Conservation (phyloP, 2,888 invertebrate species). For the Drosophila mimica region DNA sequence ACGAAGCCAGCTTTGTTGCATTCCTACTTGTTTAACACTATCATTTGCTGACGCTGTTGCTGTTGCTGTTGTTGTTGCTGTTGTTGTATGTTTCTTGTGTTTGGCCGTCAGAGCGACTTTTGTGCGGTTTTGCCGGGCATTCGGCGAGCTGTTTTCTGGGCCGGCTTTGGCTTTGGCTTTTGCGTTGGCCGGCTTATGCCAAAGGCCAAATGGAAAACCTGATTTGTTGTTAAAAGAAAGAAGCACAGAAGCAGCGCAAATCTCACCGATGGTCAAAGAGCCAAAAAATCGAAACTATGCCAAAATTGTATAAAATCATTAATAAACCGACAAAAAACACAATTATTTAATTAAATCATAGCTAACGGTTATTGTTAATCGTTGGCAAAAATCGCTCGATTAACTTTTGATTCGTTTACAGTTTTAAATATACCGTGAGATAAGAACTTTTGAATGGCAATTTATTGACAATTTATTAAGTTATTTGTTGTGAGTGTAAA, state of each 20-base stretch:
- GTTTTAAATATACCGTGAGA: conserved; percentile 17
- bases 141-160: conserved; percentile 54
- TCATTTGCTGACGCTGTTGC: conserved; percentile 2
- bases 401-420: conserved; percentile 15
- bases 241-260: conserved; percentile 40
- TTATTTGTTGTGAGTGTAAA: conserved; percentile 13
- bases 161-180: conserved; percentile 47
- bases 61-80: not conserved
- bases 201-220: conserved; percentile 76
- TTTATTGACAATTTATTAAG: conserved; percentile 21
- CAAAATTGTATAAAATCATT: conserved; percentile 26
- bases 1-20: not conserved
- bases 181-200: conserved; percentile 75
- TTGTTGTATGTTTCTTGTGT: conserved; percentile 20
- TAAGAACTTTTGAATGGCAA: conserved; percentile 15
- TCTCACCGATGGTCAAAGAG: conserved; percentile 50
- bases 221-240: conserved; percentile 32
- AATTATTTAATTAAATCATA: conserved; percentile 54
- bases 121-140: conserved; percentile 56
- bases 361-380: conserved; percentile 31
- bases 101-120: conserved; percentile 60
- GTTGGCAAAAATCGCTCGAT: not conserved
- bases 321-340: conserved; percentile 13
- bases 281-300: not conserved
- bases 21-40: conserved; percentile 17